Base-by-base conservation (phyloP, 2,888 invertebrate species). In the Opisthograptis luteolata region DNA sequence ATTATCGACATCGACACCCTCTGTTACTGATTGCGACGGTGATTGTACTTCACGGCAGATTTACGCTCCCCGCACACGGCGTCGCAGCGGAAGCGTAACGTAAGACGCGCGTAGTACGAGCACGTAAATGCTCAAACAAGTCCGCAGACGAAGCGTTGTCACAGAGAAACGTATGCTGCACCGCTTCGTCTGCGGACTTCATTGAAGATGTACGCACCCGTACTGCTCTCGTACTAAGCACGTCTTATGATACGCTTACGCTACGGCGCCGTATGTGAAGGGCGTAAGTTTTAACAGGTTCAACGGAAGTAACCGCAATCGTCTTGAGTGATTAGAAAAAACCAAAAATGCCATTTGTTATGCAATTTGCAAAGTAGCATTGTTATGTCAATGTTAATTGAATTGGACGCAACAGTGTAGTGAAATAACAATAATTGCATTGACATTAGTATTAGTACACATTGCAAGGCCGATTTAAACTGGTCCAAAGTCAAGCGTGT, bases 401-500 rank as follows among this genome's bases (percentile, higher is more conserved):
- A 56, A 70, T 71, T 53, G 64, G 73, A 69, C 41, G 64, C 60
- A 71, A 58, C 57, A 58, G 61, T 70, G 66, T 66, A 45, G 60
- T 63, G 58, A 65, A 68, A 60, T 64, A 66, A 70, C 73, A 76
- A n/a, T n/a, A n/a, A 70, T 70, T 73, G 66, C 69, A 75, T 68
- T 59, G 64, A 79, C 68, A 76, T 73, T 78, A 72, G 70, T 70
- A 73, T 68, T 66, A n/a, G n/a, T n/a, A 70, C 62, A 59, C 53
- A 64, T 68, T 64, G 66, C 76, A 77, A 82, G 81, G 82, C 62
- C 68, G 60, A 61, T 56, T 64, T 65, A 60, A 77, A 78, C 71
- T 77, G 69, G 78, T 78, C 65, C 81, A 84, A 81, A 83, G 83
- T 75, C 79, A 74, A 61, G 62, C 67, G 62, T 68, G 68, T 65